Conservation (phyloP, 2,797 vertebrate genomes). For the Lindbergichthys nudifrons region DNA sequence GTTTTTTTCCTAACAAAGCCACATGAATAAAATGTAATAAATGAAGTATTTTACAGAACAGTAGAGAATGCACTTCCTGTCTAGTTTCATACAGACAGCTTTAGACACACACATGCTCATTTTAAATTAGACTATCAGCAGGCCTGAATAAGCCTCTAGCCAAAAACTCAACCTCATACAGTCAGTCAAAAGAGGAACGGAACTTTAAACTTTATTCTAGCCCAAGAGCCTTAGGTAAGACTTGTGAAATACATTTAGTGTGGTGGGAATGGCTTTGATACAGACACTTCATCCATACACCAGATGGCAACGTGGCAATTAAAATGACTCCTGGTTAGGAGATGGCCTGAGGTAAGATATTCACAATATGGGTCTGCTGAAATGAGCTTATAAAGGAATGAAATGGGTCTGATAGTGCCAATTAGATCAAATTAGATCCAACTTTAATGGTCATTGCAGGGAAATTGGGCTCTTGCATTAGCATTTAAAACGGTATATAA, state of each 20-base stretch:
- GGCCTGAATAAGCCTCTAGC: conserved; percentile 2
- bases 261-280: conserved; percentile 31
- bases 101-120: neutral
- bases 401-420: conserved; percentile 43
- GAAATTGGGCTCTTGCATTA: conserved; percentile 32
- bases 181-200: neutral
- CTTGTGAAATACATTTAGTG: conserved; percentile 21
- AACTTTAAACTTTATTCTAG: conserved; percentile 9
- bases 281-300: conserved; percentile 31
- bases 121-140: neutral
- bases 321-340: conserved; percentile 46
- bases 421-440: conserved; percentile 59
- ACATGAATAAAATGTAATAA: neutral
- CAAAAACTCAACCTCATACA: neutral
- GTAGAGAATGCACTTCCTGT: neutral
- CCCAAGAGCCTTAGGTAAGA: conserved; percentile 40
- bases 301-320: conserved; percentile 65
- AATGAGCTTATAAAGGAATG: conserved; percentile 53
- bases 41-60: neutral
- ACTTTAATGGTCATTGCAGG: conserved; percentile 48
- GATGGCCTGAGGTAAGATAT: conserved; percentile 52
- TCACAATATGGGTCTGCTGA: conserved; percentile 37
- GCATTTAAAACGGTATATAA: conserved; percentile 33
- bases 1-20: neutral
- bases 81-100: neutral